Base-by-base conservation (phyloP, 2,888 invertebrate genomes). In the Lasioglossum calceatum region DNA sequence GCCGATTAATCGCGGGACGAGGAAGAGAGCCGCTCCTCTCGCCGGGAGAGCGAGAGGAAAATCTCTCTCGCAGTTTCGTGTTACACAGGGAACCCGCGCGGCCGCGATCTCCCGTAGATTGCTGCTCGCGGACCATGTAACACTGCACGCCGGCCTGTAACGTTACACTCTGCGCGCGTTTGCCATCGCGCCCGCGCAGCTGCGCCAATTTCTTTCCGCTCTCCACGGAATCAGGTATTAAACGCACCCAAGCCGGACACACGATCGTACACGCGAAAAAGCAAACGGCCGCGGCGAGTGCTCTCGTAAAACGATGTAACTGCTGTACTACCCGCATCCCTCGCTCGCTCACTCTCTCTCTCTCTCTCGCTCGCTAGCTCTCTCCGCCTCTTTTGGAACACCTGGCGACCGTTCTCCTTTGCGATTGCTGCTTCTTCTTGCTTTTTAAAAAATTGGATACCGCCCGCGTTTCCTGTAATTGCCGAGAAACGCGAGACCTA, bases 101-200 rank as follows among this genome's bases (percentile, higher is more conserved):
- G 19, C 42, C 77, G 77, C 27, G 79, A 85, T 85, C 85, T 85
- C 85, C 27, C 50, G 54, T 75, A 75, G 75, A 75, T 79, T 84
- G 85, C 85, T 36, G 36, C 67, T 70, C 36, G 70, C 70, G 79
- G 78, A 54, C 85, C 32, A 19, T 84, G 85, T 85, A 85, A 85
- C 79, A 64, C 85, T 85, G 85, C 76, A 84, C 85, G 71, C 44
- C 23, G 64, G 67, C 10, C 67, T 73, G 85, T 85, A 85, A 85
- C 85, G 76, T 85, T 84, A 85, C 79, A 85, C 85, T 79, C 44
- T 14, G 50, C 27, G 16, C 61, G 27, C 73, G 70, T 64, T 64
- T 19, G 39, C 77, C 47, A 50, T 70, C n/a, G 42, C 61, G 27
- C 44, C 54, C 81, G 70, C 42, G 44, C n/a, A 32, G 44, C 58